phyloP scores from a whole-genome alignment of 2,113 vertebrate species.

The Rhegmatorhina hoffmannsi region DNA sequence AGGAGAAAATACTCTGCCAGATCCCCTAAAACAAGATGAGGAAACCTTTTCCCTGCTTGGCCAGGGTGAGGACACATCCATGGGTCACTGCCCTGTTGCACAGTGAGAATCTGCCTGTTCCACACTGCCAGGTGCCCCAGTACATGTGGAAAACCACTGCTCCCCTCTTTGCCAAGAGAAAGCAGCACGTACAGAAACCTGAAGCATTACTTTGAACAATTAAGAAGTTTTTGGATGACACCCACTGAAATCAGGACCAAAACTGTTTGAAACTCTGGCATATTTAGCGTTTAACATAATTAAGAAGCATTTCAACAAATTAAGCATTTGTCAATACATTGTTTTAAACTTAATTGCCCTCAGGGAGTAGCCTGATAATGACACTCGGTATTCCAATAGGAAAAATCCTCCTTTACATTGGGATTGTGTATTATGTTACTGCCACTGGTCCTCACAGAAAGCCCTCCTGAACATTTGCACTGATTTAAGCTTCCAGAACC shows the following conservation, averaged over 20 bases:
- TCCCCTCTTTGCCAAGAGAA: background rate
- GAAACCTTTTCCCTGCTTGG: background rate
- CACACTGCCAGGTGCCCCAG: background rate
- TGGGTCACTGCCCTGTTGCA: background rate
- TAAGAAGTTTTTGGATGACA: background rate
- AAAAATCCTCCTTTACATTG: background rate
- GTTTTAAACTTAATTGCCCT: background rate
- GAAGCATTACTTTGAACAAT: background rate
- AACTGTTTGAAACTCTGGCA: background rate
- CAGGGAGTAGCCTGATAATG: background rate
- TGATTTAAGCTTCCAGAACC: background rate
- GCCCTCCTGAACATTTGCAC: background rate
- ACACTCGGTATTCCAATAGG: background rate
- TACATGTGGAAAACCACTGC: fast-evolving
- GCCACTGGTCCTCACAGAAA: background rate
- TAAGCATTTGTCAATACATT: background rate
- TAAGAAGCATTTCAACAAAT: background rate
- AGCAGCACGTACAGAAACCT: background rate
- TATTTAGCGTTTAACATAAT: background rate
- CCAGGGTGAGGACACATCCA: background rate
- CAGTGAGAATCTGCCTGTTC: fast-evolving
- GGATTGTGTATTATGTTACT: background rate
- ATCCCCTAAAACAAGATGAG: background rate
- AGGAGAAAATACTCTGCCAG: background rate
- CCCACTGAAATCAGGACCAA: background rate